Evolutionary conservation across 2,797 vertebrate species (phyloP).

Genomic region (Hippopotamyrus pictus): DNA sequence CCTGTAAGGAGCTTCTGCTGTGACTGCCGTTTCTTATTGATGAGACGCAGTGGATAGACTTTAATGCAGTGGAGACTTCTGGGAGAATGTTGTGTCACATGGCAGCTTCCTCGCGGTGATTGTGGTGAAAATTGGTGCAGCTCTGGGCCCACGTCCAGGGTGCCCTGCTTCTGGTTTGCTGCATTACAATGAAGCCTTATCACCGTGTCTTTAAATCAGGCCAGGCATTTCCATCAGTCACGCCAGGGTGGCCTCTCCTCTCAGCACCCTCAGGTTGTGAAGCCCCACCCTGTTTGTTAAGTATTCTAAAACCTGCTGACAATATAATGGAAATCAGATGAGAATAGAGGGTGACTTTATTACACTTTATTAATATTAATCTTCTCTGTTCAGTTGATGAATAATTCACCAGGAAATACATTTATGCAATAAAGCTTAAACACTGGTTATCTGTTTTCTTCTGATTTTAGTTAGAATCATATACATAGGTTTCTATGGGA

Average conservation of each 20-base stretch:
- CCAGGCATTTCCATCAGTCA: neutral
- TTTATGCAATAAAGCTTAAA: conserved; percentile 1
- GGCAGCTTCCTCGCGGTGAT: neutral
- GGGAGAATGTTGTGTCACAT: neutral
- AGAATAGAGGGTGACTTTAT: neutral
- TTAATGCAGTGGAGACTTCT: neutral
- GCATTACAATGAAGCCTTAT: neutral
- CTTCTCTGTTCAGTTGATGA: neutral
- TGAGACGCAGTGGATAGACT: neutral
- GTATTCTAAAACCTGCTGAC: neutral
- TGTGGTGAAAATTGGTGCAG: neutral
- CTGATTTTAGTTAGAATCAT: neutral
- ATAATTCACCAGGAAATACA: neutral
- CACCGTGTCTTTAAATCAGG: neutral
- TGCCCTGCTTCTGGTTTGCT: neutral
- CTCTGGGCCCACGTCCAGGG: neutral
- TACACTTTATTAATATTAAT: conserved; percentile 5
- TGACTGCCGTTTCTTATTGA: neutral
- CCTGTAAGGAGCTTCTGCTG: neutral
- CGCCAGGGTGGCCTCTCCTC: neutral
- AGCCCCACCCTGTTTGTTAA: conserved; percentile 1
- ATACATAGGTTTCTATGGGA: neutral
- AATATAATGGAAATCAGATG: neutral
- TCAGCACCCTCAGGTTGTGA: neutral
- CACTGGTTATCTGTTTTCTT: neutral